Evolutionary conservation across 2,797 vertebrate species (phyloP).

Genomic region (Molossus molossus): DNA sequence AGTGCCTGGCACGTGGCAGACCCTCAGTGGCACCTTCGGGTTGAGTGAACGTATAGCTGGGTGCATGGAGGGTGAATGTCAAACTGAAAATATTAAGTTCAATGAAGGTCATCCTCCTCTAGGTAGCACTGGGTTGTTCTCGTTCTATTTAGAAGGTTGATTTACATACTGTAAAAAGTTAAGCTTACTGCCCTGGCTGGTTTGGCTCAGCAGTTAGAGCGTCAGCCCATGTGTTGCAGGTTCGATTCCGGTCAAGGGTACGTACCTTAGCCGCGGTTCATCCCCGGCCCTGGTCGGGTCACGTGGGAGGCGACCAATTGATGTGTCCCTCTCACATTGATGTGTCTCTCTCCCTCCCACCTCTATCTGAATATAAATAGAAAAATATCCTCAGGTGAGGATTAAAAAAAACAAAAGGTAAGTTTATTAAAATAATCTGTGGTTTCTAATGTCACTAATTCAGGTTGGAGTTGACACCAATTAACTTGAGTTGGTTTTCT

Average conservation of each 20-base stretch:
- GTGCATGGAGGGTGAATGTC: not conserved
- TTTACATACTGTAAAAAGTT: not conserved
- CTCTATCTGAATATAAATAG: no score
- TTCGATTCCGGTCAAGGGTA: no score
- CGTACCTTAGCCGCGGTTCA: no score
- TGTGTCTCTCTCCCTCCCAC: no score
- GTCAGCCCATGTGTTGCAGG: no score
- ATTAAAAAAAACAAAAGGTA: not conserved
- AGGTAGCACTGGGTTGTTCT: not conserved
- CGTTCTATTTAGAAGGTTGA: not conserved
- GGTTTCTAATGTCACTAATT: not conserved
- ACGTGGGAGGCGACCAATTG: no score
- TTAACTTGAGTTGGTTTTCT: slow-evolving; percentile 44
- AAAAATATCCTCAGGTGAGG: no score
- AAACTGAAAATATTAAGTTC: not conserved
- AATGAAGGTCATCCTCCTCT: not conserved
- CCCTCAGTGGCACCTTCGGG: not conserved
- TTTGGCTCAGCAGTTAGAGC: no score
- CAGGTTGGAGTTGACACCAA: not conserved
- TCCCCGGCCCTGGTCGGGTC: no score
- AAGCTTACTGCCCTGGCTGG: not conserved
- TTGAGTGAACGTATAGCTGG: not conserved
- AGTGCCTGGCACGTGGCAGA: not conserved
- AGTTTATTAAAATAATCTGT: not conserved
- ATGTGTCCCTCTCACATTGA: no score